Conservation (phyloP, 2,113 vertebrate species). For the Nothocercus julius region DNA sequence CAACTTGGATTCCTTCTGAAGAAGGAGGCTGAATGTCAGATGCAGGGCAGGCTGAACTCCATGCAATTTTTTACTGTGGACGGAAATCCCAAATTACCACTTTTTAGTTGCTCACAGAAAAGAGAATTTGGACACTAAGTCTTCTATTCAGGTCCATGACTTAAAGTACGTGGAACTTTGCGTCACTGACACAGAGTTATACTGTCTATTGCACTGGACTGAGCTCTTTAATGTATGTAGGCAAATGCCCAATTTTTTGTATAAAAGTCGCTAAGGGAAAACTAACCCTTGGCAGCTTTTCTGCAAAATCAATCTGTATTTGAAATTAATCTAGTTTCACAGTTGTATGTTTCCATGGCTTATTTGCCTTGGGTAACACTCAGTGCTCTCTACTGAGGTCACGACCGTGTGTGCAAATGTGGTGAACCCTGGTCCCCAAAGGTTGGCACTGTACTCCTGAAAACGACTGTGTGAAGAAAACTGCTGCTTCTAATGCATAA, state of each 20-base stretch:
- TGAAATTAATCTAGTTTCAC: background rate
- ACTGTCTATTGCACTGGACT: background rate
- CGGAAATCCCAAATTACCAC: background rate
- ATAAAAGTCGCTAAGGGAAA: background rate
- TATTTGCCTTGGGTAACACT: background rate
- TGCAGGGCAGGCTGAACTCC: background rate
- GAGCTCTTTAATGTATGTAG: background rate
- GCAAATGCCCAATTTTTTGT: background rate
- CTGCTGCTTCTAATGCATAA: background rate
- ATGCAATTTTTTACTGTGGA: background rate
- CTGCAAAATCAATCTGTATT: background rate
- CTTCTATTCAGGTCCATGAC: background rate
- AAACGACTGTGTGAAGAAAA: background rate
- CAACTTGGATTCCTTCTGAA: background rate
- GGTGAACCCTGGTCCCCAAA: background rate
- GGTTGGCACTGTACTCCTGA: background rate
- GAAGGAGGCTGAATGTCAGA: background rate
- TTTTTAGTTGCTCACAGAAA: background rate
- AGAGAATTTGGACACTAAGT: background rate
- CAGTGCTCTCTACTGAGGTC: background rate
- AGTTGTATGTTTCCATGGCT: background rate
- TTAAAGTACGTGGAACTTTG: background rate
- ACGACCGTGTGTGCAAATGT: rapidly evolving
- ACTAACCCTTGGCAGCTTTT: background rate
- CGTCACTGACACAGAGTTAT: background rate